These are phyloP conservation scores for Takifugu flavidus DNA, from an alignment of 2,113 vertebrate genomes.

Conservation along the genomic window DNA sequence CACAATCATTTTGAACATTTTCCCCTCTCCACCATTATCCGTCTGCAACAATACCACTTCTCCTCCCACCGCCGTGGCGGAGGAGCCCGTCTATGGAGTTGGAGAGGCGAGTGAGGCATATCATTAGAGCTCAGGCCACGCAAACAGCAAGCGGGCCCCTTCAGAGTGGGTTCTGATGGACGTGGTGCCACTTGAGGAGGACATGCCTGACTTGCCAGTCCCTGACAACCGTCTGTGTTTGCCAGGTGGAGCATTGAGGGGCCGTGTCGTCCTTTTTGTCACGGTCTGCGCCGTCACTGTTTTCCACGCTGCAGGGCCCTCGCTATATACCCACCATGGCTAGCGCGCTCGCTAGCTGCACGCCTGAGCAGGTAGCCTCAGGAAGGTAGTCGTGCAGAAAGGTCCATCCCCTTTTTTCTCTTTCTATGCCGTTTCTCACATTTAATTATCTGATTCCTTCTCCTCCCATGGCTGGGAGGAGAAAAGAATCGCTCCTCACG, in stretches of 20 bases:
- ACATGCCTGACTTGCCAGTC: conserved; percentile 89
- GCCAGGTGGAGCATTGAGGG: conserved; percentile 82
- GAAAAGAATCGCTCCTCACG: conserved; percentile 82
- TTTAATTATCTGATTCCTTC: conserved; percentile 92
- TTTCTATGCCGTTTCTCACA: conserved; percentile 82
- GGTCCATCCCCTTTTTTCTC: conserved; percentile 71
- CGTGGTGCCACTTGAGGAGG: conserved; percentile 82
- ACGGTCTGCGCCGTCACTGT: conserved; percentile 65
- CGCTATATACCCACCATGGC: conserved; percentile 57
- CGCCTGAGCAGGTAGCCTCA: conserved; percentile 78
- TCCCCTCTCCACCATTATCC: conserved; percentile 69
- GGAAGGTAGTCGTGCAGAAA: conserved; percentile 88
- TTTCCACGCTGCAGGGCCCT: conserved; percentile 71
- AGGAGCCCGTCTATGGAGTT: conserved; percentile 77
- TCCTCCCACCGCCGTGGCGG: conserved; percentile 66
- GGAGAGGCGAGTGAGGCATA: conserved; percentile 79
- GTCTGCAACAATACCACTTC: conserved; percentile 68
- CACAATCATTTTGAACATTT: conserved; percentile 76
- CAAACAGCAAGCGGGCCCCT: conserved; percentile 77
- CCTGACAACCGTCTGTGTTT: conserved; percentile 89
- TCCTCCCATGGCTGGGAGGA: conserved; percentile 81
- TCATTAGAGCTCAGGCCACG: conserved; percentile 76
- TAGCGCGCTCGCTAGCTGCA: conserved; percentile 70
- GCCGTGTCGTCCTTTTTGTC: conserved; percentile 71
- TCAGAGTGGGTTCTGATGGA: conserved; percentile 78